Base-by-base conservation (phyloP, 2,113 vertebrate species). In the Tympanuchus pallidicinctus region DNA sequence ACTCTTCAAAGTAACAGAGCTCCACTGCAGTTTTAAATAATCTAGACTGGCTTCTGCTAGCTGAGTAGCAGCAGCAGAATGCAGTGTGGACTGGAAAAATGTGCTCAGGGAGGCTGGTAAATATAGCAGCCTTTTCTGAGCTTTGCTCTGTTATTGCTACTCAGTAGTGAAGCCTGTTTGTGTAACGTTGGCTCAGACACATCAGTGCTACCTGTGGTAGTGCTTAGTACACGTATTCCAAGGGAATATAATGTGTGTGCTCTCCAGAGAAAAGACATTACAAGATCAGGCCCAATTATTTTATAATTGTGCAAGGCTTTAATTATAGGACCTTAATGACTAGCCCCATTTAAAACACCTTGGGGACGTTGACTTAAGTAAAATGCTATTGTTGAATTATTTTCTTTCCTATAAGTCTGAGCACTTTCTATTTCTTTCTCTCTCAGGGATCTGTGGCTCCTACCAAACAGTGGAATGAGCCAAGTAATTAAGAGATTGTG, bases 311-410 rank as follows among this genome's bases (percentile, higher is more conserved):
- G 47, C 66, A 88, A 77, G 57, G 22, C 61, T 86, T 93, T 94
- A 90, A 85, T 94, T 88, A 67, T 75, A 94, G 77, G 72, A 75
- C 65, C 38, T 83, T 88, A 92, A 92, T 83, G 88, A 67, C 50
- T 67, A 52, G 28, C n/a, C 87, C 93, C 20, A 60, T 77, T 86
- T 92, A 60, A 91, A 86, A 82, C 80, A 64, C 72, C 90, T 93
- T 13, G 77, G 92, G 86, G 88, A 93, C 0, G 0, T 30, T 36
- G 57, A 75, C 76, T 95, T 94, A 88, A 94, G 72, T 91, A 93
- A 93, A 95, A 86, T 48, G 34, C 77, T 75, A 21, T 10, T 90
- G 47, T 38, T 88, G 83, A 74, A 81, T 90, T 81, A 42, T 81
- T 94, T 95, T 65, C 54, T 67, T 94, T 74, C 60, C 45, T 69